phyloP scores from a whole-genome alignment of 2,113 vertebrate species.

The Silurus meridionalis region DNA sequence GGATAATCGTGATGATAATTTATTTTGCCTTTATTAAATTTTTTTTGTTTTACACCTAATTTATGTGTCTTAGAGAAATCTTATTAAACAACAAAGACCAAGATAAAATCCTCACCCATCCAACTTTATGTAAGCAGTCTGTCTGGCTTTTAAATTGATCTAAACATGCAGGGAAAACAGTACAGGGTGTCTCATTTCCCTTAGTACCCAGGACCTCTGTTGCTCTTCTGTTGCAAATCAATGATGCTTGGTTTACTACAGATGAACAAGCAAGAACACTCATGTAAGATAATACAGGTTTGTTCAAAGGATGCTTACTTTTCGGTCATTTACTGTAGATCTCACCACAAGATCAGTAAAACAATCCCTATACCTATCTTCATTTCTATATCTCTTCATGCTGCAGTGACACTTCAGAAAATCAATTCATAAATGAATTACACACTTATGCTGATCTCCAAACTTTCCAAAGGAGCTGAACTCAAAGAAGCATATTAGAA shows the following conservation, averaged over 20 bases:
- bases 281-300: neutral
- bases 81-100: no score
- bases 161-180: no score
- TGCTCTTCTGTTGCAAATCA: slow-evolving; percentile 42
- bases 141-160: no score
- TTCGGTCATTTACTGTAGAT: slow-evolving; percentile 43
- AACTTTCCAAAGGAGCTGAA: no score
- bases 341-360: slow-evolving; percentile 60
- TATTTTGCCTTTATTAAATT: no score
- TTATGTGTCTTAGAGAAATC: no score
- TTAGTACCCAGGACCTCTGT: slow-evolving; percentile 69
- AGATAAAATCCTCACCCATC: no score
- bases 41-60: no score
- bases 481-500: no score
- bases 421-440: neutral
- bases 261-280: slow-evolving; percentile 13
- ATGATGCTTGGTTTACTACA: slow-evolving; percentile 7
- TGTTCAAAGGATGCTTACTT: slow-evolving; percentile 2
- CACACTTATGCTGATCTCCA: no score
- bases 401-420: slow-evolving; percentile 44
- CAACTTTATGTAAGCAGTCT: no score
- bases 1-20: no score
- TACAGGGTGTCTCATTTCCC: slow-evolving; percentile 63
- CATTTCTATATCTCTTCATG: slow-evolving; percentile 31
- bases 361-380: slow-evolving; percentile 57